Evolutionary conservation across 1,140 invertebrate genomes (phyloP).

Genomic region (Aporrectodea caliginosa): DNA sequence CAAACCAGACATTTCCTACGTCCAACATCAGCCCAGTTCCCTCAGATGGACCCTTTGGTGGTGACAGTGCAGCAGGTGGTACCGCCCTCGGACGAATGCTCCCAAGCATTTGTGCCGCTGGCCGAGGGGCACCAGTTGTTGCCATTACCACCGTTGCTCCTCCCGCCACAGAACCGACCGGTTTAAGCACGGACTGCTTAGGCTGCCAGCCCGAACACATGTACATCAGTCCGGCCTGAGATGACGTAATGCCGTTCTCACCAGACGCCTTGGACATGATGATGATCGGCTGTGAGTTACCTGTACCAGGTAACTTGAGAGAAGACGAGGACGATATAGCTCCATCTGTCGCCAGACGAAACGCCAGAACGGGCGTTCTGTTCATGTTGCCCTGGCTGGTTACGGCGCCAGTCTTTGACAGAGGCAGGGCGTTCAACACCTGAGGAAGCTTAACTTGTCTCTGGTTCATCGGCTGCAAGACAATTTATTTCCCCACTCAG

Average conservation of each 20-base stretch:
- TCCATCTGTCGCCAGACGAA: background rate
- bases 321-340: background rate
- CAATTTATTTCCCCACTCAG: too few species aligned
- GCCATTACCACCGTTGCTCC: background rate
- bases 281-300: background rate
- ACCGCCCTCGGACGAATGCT: too few species aligned
- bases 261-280: background rate
- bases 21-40: background rate
- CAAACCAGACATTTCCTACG: slow-evolving; percentile 24
- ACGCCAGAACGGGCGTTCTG: background rate
- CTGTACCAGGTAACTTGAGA: background rate
- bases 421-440: background rate
- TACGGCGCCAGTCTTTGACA: too few species aligned
- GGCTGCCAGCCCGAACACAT: background rate
- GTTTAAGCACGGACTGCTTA: background rate
- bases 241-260: background rate
- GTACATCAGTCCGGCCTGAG: background rate
- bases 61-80: too few species aligned
- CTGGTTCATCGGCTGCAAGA: too few species aligned
- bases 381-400: too few species aligned
- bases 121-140: too few species aligned
- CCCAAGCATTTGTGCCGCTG: too few species aligned
- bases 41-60: background rate
- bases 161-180: background rate
- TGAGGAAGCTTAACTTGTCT: background rate